A percentile compares a stretch with the other conserved stretches of the same genome.
Conservation (phyloP, 1,140 invertebrate genomes). For the Trachymyrmex cornetzi region DNA sequence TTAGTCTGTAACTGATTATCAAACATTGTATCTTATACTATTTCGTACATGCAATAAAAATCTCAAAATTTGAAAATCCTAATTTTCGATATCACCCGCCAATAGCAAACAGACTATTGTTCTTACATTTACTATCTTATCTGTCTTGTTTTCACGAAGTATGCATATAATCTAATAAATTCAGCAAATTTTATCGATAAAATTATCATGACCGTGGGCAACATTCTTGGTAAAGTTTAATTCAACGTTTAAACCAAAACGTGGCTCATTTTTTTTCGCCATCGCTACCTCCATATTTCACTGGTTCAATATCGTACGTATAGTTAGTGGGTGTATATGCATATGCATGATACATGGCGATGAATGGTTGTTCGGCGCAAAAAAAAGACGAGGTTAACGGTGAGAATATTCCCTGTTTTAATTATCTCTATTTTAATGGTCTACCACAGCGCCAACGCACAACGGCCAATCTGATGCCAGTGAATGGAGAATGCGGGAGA, state of each 20-base stretch:
- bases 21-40: neutral
- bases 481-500: neutral
- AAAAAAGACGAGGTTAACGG: neutral
- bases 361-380: slow-evolving; percentile 45
- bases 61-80: neutral
- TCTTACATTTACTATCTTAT: neutral
- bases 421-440: slow-evolving; percentile 62
- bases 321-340: slow-evolving; percentile 51
- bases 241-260: slow-evolving; percentile 24
- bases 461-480: slow-evolving; percentile 4
- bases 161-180: neutral
- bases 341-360: slow-evolving; percentile 68
- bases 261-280: slow-evolving; percentile 33
- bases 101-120: neutral
- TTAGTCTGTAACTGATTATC: neutral
- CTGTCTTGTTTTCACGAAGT: neutral
- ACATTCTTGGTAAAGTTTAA: slow-evolving; percentile 14
- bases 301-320: slow-evolving; percentile 40
- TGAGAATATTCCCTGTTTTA: slow-evolving; percentile 46
- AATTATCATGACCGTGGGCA: neutral
- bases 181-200: slow-evolving; percentile 3
- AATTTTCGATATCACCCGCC: neutral
- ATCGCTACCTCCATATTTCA: slow-evolving; percentile 36
- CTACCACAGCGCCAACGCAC: neutral
- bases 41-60: neutral